Evolutionary conservation across 2,113 vertebrate genomes (phyloP).

Genomic region (Narcine bancroftii): DNA sequence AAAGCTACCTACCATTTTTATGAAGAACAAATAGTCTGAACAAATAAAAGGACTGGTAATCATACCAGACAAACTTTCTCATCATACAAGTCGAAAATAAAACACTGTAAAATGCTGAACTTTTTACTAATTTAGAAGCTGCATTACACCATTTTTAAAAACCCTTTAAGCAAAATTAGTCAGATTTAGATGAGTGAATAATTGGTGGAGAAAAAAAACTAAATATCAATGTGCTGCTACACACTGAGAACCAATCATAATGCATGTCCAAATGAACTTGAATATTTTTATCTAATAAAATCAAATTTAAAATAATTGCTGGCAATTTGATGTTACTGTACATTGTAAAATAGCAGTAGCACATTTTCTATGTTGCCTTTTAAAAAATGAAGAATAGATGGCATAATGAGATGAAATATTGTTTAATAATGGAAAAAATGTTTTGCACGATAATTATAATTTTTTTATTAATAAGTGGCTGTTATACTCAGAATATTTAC

Average conservation of each 20-base stretch:
- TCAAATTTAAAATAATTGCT: not conserved
- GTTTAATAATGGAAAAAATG: too few relatives aligned
- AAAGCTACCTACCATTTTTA: constrained; percentile 13
- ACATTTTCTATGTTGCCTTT: not conserved
- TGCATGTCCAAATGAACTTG: too few relatives aligned
- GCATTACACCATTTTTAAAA: constrained; percentile 18
- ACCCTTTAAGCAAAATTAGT: not conserved
- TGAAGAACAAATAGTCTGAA: not conserved
- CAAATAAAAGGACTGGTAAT: not conserved
- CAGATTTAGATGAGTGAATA: not conserved
- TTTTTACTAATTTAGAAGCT: constrained; percentile 14
- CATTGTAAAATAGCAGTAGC: not conserved
- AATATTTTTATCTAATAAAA: not conserved
- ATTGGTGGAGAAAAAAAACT: too few relatives aligned
- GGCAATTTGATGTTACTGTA: not conserved
- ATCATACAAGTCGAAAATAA: not conserved
- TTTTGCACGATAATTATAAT: too few relatives aligned
- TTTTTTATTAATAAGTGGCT: too few relatives aligned
- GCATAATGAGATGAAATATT: too few relatives aligned
- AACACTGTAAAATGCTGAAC: not conserved
- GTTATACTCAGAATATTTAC: too few relatives aligned
- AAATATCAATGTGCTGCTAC: not conserved
- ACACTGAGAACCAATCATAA: not conserved
- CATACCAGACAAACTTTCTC: constrained; percentile 7
- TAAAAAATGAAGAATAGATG: too few relatives aligned